Percentiles rank a stretch among this genome's conserved stretches.
These are phyloP conservation scores for Clarias platycephalus DNA, from an alignment of 2,797 vertebrate genomes.

Conservation along the genomic window DNA sequence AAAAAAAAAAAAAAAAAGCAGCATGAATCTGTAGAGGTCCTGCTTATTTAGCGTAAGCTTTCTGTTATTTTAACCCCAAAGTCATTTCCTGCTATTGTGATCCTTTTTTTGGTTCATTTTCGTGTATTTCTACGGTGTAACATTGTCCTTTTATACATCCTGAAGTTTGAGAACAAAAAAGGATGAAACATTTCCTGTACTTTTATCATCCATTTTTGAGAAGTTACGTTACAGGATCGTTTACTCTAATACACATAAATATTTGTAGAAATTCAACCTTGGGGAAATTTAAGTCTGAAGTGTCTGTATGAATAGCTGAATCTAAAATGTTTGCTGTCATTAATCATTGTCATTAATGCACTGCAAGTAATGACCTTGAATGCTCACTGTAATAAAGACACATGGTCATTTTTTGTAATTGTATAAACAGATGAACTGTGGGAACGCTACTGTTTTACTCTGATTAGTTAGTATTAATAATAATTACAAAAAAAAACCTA, in stretches of 20 bases:
- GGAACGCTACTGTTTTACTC: conserved; percentile 34
- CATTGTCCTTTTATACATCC: conserved; percentile 27
- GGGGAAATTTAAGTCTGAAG: background rate
- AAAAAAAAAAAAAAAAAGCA: background rate
- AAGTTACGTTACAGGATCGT: background rate
- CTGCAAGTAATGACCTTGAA: background rate
- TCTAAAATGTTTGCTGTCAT: background rate
- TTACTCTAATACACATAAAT: background rate
- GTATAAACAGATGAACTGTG: conserved; percentile 36
- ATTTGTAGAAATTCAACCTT: background rate
- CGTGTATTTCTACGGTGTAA: background rate
- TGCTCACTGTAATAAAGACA: background rate
- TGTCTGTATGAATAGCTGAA: background rate
- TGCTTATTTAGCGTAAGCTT: conserved; percentile 30
- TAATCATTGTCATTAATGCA: background rate
- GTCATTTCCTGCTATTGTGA: conserved; percentile 52
- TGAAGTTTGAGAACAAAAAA: background rate
- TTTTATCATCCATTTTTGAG: background rate
- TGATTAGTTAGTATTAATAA: conserved; percentile 36
- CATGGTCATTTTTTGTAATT: background rate
- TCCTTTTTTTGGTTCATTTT: conserved; percentile 9
- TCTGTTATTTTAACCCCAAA: conserved; percentile 36
- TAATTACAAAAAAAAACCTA: conserved; percentile 27
- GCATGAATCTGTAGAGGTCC: conserved; percentile 6
- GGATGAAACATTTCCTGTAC: background rate